Percentiles rank a stretch among this genome's conserved stretches.
These are phyloP conservation scores for Thaumatotibia leucotreta DNA, from an alignment of 1,140 invertebrate species.

Conservation along the genomic window DNA sequence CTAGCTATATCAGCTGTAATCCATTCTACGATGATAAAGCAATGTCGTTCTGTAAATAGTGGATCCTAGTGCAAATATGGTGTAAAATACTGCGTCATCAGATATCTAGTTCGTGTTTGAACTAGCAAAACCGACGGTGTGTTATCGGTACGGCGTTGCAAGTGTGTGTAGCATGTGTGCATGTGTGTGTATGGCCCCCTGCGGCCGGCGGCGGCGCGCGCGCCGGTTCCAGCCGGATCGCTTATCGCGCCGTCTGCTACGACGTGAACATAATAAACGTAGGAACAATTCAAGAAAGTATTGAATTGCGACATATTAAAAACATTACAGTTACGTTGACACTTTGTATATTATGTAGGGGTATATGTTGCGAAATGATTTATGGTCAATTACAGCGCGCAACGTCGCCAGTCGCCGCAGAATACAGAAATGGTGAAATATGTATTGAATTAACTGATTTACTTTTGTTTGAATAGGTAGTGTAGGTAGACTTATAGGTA, in stretches of 20 bases:
- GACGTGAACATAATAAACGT: conserved; percentile 21
- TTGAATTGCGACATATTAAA: conserved; percentile 4
- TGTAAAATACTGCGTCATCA: conserved; percentile 49
- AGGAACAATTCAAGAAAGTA: conserved; percentile 29
- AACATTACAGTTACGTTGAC: not conserved
- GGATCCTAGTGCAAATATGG: conserved; percentile 25
- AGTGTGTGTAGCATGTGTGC: conserved; percentile 21
- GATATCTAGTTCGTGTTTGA: conserved; percentile 35
- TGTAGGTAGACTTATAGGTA: too few relatives aligned
- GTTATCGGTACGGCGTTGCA: conserved; percentile 47
- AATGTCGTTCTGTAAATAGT: not conserved
- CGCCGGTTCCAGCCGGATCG: conserved; percentile 50
- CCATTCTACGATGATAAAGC: conserved; percentile 3
- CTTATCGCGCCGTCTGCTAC: conserved; percentile 53
- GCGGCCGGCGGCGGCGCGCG: conserved; percentile 45
- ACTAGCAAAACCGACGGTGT: conserved; percentile 32
- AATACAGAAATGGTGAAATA: too few relatives aligned
- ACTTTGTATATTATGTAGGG: too few relatives aligned
- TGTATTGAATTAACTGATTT: too few relatives aligned
- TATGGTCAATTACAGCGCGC: not conserved
- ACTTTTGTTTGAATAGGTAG: too few relatives aligned
- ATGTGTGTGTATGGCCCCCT: conserved; percentile 53
- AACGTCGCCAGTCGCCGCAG: too few relatives aligned
- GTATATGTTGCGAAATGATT: not conserved
- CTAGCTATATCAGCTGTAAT: not conserved